Conservation (phyloP, 1,140 invertebrate genomes). For the Micrasema minimum region DNA sequence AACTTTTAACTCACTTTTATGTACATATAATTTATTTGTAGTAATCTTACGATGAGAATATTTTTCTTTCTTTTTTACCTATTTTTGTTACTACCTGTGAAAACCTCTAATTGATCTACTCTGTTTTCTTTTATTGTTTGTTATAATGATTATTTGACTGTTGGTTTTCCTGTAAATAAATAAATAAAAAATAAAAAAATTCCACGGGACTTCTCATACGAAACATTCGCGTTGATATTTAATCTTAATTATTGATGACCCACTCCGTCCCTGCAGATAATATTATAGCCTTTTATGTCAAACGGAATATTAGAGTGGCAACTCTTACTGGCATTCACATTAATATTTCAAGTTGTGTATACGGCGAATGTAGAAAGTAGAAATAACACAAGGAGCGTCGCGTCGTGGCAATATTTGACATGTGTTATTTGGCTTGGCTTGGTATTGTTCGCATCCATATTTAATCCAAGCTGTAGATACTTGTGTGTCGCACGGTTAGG, state of each 20-base stretch:
- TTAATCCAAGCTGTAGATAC: slow-evolving; percentile 9
- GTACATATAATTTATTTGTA: too few relatives aligned
- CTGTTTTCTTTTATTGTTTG: too few relatives aligned
- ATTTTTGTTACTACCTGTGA: too few relatives aligned
- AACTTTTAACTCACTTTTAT: too few relatives aligned
- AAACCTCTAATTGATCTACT: too few relatives aligned
- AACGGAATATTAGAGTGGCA: slow-evolving; percentile 48
- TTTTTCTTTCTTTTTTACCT: too few relatives aligned
- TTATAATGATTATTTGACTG: too few relatives aligned
- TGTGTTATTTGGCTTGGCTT: slow-evolving; percentile 39
- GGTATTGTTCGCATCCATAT: slow-evolving; percentile 33
- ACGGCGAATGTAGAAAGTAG: slow-evolving; percentile 33
- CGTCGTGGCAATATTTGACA: slow-evolving; percentile 46
- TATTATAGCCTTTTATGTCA: slow-evolving; percentile 44
- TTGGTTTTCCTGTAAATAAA: too few relatives aligned
- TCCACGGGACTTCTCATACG: too few relatives aligned
- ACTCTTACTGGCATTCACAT: slow-evolving; percentile 46
- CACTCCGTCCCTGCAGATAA: neutral
- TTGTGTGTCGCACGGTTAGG: slow-evolving; percentile 15
- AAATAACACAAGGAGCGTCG: slow-evolving; percentile 34
- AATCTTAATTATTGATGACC: neutral
- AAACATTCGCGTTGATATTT: too few relatives aligned
- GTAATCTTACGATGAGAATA: too few relatives aligned
- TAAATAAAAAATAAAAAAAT: too few relatives aligned
- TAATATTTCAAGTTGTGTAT: slow-evolving; percentile 46